phyloP scores from a whole-genome alignment of 2,888 invertebrate genomes.

The Argynnis bischoffii region DNA sequence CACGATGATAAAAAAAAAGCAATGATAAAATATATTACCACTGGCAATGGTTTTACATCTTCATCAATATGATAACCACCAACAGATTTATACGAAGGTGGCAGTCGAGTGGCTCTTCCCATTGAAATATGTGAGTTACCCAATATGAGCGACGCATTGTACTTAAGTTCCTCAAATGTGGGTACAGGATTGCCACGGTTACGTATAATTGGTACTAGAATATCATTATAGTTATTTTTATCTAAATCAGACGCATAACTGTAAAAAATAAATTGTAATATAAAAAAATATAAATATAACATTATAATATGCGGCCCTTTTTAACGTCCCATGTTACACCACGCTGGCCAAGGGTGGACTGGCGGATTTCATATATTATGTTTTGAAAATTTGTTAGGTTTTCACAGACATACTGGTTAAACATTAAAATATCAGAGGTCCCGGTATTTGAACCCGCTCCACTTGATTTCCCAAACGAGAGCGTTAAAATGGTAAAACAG shows the following conservation, averaged over 20 bases:
- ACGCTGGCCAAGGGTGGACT: too few relatives aligned
- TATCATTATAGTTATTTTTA: conserved; percentile 31
- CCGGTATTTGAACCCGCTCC: too few relatives aligned
- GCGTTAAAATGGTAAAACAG: too few relatives aligned
- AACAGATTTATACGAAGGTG: conserved; percentile 56
- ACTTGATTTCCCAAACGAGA: too few relatives aligned
- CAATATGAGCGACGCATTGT: conserved; percentile 59
- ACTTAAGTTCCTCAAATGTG: conserved; percentile 28
- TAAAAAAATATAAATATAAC: too few relatives aligned
- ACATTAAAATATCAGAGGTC: too few relatives aligned
- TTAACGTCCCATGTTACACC: too few relatives aligned
- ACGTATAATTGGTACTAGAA: conserved; percentile 23
- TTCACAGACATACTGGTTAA: too few relatives aligned
- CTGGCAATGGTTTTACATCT: conserved; percentile 53
- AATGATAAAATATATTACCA: conserved; percentile 28
- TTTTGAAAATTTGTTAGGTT: too few relatives aligned
- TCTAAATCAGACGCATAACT: conserved; percentile 36
- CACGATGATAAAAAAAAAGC: not conserved
- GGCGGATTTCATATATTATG: too few relatives aligned
- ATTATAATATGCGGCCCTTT: too few relatives aligned
- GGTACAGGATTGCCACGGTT: conserved; percentile 13
- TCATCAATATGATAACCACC: conserved; percentile 63
- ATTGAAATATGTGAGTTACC: conserved; percentile 60
- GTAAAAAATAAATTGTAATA: conserved; percentile 35
- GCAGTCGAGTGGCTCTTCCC: conserved; percentile 49